Evolutionary conservation across 2,888 invertebrate genomes (phyloP), one percentile per base, ranked within the genome.

Genomic region (Lissocephala sabroskyi): DNA sequence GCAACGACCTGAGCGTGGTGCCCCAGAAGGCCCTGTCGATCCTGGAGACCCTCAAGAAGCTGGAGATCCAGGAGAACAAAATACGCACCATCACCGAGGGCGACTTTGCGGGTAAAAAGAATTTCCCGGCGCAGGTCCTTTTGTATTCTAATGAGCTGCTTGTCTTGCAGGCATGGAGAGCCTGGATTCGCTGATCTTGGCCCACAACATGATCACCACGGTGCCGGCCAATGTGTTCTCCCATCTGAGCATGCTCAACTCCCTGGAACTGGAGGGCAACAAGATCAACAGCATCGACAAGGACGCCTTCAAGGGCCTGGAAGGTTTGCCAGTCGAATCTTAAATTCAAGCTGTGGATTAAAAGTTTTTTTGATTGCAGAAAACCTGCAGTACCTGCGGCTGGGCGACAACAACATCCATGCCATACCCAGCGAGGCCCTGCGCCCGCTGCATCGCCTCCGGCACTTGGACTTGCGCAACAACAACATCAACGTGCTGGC

Each of bases 321-420:
- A 95, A 90, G 94, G 95, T 95, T 29, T 29, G 10, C 29, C 29
- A 29, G n/a, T n/a, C n/a, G n/a, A n/a, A n/a, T n/a, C 6, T 29
- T 29, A 3, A 17, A 1, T 26, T 30, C 4, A n/a, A 16, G 3
- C 1, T 11, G 29, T 10, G 3, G n/a, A 29, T 29, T 5, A 29
- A 3, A 29, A 7, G 11, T 5, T 47, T 42, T 17, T 5, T 6
- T 19, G 35, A 62, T 84, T 83, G 1, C 85, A 96, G 96, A 94
- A 86, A 94, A 94, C 82, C 87, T 96, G 50, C 95, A 96, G 82
- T 96, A 95, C 84, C 87, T 96, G 14, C 91, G 95, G 43, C 85
- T 96, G 62, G 95, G 95, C 1, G 94, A 95, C 84, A 96, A 96
- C 82, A 92, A 93, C 68, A 88, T 96, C 47, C 92, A 94, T 76